A percentile compares a stretch with the other conserved stretches of the same genome.
phyloP scores from a whole-genome alignment of 2,888 invertebrate species.

The Lithophane ornitopus region DNA sequence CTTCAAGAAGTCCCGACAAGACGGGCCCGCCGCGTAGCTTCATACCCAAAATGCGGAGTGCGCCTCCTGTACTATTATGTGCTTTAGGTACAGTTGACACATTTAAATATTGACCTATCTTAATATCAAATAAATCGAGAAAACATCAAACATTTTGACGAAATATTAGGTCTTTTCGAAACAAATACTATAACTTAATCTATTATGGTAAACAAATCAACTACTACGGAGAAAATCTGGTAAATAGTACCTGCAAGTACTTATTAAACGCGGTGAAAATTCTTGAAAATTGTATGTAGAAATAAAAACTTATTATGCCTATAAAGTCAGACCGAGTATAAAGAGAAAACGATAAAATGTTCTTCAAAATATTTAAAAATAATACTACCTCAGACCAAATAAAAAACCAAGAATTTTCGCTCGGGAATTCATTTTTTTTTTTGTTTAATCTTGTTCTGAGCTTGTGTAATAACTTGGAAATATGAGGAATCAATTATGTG shows the following conservation, averaged over 20 bases:
- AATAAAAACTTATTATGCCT: constrained; percentile 9
- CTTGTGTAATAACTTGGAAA: neutral
- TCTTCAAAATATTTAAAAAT: neutral
- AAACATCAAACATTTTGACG: neutral
- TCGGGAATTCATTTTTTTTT: too few species aligned
- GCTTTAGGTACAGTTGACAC: neutral
- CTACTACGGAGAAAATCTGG: neutral
- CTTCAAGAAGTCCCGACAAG: too few species aligned
- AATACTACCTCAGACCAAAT: neutral
- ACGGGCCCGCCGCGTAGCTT: too few species aligned
- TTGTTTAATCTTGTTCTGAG: neutral
- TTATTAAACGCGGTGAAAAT: neutral
- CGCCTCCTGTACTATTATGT: too few species aligned
- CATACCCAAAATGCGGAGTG: too few species aligned
- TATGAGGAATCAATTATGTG: constrained; percentile 14
- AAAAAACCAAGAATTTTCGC: too few species aligned
- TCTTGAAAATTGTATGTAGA: constrained; percentile 9
- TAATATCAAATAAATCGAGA: constrained; percentile 30
- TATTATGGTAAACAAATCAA: constrained; percentile 20
- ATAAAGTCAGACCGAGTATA: neutral
- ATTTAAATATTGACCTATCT: neutral
- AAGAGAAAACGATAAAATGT: neutral
- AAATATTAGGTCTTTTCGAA: constrained; percentile 14
- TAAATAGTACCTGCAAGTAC: neutral
- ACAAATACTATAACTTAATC: constrained; percentile 24